phyloP scores from a whole-genome alignment of 2,888 invertebrate genomes.

The Alviniconcha strummeri region DNA sequence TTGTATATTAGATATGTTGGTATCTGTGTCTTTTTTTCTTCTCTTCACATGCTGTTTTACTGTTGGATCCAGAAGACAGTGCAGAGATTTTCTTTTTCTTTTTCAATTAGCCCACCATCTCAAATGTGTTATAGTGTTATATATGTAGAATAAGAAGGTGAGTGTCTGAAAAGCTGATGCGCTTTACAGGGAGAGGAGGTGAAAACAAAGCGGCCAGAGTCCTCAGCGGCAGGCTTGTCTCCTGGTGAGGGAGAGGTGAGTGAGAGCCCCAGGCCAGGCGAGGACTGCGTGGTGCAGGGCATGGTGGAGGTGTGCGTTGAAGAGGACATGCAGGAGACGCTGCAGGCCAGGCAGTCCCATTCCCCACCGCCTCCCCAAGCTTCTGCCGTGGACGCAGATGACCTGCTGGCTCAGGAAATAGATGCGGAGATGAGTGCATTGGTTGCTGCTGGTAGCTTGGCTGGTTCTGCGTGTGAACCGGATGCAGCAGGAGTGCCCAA shows the following conservation, averaged over 20 bases:
- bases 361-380: neutral
- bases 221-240: neutral
- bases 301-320: slow-evolving; percentile 10
- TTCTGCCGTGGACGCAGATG: neutral
- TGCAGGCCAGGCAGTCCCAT: neutral
- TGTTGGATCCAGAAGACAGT: no score
- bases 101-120: no score
- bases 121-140: no score
- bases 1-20: no score
- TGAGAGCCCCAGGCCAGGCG: neutral
- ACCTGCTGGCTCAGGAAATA: neutral
- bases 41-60: no score
- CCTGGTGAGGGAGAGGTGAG: neutral
- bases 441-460: neutral
- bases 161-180: no score
- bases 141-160: no score
- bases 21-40: no score
- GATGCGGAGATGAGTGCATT: neutral
- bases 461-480: no score
- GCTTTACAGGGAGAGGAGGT: neutral
- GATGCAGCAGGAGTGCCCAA: neutral
- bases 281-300: neutral
- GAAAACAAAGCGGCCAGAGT: neutral
- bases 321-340: neutral
- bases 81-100: no score